phyloP scores from a whole-genome alignment of 64 coral and sea anemone species.

The Actinia equina region DNA sequence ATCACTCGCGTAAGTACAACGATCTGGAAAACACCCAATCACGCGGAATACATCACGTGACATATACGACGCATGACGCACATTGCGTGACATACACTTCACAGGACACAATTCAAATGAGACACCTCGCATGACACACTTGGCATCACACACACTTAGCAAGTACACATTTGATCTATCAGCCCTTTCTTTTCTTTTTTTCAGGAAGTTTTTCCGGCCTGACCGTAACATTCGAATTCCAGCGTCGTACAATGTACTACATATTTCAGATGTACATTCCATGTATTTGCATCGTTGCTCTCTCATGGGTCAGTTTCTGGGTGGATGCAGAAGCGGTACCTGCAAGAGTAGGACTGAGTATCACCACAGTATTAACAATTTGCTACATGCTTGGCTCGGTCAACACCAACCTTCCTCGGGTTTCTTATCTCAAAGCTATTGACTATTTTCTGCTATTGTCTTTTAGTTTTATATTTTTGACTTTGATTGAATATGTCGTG shows the following conservation, averaged over 20 bases:
- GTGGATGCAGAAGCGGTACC: constrained; percentile 86
- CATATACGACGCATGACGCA: no score
- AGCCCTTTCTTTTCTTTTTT: not conserved
- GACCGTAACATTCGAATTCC: constrained; percentile 77
- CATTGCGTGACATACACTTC: no score
- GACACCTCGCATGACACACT: no score
- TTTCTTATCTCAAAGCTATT: constrained; percentile 90
- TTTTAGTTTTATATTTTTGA: constrained; percentile 93
- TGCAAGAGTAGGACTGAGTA: constrained; percentile 85
- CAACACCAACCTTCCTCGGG: constrained; percentile 83
- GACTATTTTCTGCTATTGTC: constrained; percentile 84
- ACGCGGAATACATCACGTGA: no score
- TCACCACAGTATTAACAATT: constrained; percentile 90
- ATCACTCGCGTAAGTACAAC: constrained; percentile 72
- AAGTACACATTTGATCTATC: not conserved
- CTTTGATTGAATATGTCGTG: constrained; percentile 84
- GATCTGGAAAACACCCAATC: not conserved
- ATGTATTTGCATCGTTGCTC: constrained; percentile 84
- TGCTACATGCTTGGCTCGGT: constrained; percentile 95
- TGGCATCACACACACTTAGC: no score
- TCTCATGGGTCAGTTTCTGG: constrained; percentile 98
- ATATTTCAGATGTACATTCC: constrained; percentile 96
- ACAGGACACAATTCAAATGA: no score
- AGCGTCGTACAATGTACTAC: constrained; percentile 83
- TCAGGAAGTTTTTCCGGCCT: constrained; percentile 80